Conservation (phyloP, 2,113 vertebrate species). For the Phaethornis superciliosus region DNA sequence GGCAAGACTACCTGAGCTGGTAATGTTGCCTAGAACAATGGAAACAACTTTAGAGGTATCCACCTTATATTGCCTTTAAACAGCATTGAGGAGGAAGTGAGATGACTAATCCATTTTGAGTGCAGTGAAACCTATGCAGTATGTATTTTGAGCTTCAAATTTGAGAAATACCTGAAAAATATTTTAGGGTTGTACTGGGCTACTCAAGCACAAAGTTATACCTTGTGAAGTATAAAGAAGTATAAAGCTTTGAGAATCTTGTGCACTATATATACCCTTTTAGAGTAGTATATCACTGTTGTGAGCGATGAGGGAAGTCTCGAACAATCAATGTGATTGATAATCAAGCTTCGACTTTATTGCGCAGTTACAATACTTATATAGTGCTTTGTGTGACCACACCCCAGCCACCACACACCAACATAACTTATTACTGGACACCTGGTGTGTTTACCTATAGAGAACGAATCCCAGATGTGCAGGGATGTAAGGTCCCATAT, state of each 20-base stretch:
- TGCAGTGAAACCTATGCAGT: neutral
- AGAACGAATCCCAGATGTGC: no score
- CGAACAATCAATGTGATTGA: no score
- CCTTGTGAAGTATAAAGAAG: no score
- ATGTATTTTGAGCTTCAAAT: neutral
- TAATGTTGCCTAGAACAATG: slow-evolving; percentile 7
- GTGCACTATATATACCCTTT: neutral
- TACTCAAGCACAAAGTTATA: neutral
- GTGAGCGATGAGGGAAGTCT: no score
- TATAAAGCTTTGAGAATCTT: no score
- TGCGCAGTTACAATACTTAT: no score
- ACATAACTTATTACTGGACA: no score
- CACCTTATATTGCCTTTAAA: neutral
- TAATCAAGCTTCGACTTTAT: no score
- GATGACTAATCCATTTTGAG: neutral
- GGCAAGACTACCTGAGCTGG: neutral
- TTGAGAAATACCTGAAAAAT: neutral
- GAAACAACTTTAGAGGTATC: slow-evolving; percentile 2
- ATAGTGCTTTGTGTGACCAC: no score
- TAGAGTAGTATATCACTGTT: neutral
- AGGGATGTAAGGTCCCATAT: no score
- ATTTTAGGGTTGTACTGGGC: neutral
- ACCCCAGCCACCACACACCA: no score
- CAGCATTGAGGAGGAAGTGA: neutral
- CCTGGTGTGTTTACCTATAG: no score